Evolutionary conservation across 2,113 vertebrate species (phyloP).

Genomic region (Vidua chalybeata): DNA sequence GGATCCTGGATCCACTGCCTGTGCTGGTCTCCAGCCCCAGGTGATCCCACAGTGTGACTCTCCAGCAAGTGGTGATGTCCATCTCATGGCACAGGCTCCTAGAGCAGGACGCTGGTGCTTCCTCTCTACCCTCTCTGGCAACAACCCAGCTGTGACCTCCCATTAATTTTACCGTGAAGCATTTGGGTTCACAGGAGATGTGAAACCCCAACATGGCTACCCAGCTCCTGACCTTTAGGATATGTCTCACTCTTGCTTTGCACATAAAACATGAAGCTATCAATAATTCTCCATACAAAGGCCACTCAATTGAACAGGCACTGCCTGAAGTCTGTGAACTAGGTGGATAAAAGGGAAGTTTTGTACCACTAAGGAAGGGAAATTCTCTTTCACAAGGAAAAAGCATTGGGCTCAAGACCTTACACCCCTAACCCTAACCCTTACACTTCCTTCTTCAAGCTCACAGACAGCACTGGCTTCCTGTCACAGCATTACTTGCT

Average conservation of each 20-base stretch:
- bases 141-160: neutral
- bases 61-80: neutral
- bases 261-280: neutral
- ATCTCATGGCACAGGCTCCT: neutral
- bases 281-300: neutral
- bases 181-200: fast-evolving
- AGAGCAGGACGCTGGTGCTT: neutral
- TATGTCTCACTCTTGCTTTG: neutral
- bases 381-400: neutral
- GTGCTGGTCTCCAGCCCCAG: neutral
- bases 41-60: neutral
- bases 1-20: neutral
- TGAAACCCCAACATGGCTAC: neutral
- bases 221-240: neutral
- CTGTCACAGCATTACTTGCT: neutral
- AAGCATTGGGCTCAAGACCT: neutral
- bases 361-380: neutral
- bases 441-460: neutral
- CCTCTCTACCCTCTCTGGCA: neutral
- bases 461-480: neutral
- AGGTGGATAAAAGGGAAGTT: neutral
- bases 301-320: neutral
- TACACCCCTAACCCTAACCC: neutral
- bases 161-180: neutral
- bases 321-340: neutral